Evolutionary conservation across 2,113 vertebrate species (phyloP).

Genomic region (Lichenostomus cassidix): DNA sequence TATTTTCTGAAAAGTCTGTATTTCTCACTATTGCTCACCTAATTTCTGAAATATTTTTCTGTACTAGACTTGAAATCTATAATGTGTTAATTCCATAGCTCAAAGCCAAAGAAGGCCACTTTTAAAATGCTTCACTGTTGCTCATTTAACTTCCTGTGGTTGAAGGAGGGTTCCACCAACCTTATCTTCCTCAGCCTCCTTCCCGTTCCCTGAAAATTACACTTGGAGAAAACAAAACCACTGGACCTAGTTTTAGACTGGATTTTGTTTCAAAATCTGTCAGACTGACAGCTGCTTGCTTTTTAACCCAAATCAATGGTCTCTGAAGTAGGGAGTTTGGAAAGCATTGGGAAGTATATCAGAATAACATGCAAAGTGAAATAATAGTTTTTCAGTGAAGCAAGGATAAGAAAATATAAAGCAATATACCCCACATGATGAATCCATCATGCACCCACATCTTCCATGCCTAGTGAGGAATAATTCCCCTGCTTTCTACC

Average conservation of each 20-base stretch:
- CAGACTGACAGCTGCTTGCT: not conserved
- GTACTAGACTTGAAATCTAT: not conserved
- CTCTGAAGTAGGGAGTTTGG: not conserved
- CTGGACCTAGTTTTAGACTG: not conserved
- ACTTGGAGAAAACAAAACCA: not conserved
- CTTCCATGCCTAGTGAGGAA: not conserved
- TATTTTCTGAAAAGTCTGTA: not conserved
- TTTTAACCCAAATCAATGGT: not conserved
- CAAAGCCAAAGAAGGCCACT: constrained; percentile 1
- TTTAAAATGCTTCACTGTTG: not conserved
- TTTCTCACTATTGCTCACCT: not conserved
- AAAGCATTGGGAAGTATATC: not conserved
- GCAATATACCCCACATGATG: not conserved
- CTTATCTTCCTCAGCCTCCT: not conserved
- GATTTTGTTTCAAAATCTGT: not conserved
- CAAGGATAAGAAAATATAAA: not conserved
- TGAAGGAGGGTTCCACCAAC: not conserved
- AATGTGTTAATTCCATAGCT: not conserved
- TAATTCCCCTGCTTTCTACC: not conserved
- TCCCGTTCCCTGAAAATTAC: not conserved
- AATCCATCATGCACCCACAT: not conserved
- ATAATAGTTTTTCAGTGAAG: not conserved
- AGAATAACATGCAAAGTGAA: not conserved
- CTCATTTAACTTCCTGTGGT: not conserved
- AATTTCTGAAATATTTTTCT: constrained; percentile 5